Evolutionary conservation across 2,888 invertebrate species (phyloP), one percentile per base, ranked within the genome.

Genomic region (Creontiades dilutus): DNA sequence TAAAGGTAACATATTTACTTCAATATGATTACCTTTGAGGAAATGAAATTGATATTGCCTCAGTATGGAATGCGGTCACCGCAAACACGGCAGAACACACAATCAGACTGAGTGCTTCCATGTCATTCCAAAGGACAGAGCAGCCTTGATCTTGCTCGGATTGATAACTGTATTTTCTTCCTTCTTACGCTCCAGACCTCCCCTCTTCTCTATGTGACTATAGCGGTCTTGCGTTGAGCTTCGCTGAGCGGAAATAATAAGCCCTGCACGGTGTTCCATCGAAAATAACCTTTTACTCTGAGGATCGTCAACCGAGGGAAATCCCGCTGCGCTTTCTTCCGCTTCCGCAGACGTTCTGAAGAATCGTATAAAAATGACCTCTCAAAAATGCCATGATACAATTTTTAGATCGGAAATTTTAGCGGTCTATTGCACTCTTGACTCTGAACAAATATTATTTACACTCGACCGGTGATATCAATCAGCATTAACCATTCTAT

Each of bases 191-290:
- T 68, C 13, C 68, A 68, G 68, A 0, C 23, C 23, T 68, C 23
- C n/a, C 23, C 13, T 68, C 68, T 68, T 68, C 23, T 23, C 0
- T 68, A 68, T 68, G 2, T 37, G 37, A 37, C 27, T 27, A 68
- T 11, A 13, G 68, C 4, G 68, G 23, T 68, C n/a, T 19, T 61
- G 19, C 61, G 61, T 61, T 61, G 61, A n/a, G 61, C 68, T 19
- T 11, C 68, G 23, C 68, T 13, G 68, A 68, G 68, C 68, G 27
- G 68, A 68, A 68, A 68, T 68, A 68, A 68, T 68, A 68, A 68
- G 68, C 19, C 68, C 68, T 23, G 68, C 68, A 12, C 68, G 68
- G 68, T 7, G 68, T 68, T 19, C 68, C 27, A 23, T 68, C 23
- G 68, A 68, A 68, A 68, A 68, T 68, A 68, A 68, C 68, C 68